These are phyloP conservation scores for Ageneiosus marmoratus DNA, from an alignment of 2,113 vertebrate genomes.

Conservation along the genomic window DNA sequence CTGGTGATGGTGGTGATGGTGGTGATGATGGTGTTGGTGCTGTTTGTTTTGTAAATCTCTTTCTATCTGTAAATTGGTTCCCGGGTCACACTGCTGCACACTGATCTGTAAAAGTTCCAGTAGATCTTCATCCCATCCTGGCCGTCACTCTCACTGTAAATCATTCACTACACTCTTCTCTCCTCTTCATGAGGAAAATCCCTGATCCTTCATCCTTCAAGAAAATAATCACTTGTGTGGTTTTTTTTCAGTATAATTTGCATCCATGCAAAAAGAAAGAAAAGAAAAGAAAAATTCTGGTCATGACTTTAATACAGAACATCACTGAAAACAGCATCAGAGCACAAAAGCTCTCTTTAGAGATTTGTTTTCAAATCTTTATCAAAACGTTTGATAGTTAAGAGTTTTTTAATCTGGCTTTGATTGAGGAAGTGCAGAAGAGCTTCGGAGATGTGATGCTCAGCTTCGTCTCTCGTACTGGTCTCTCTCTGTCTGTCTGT, in stretches of 20 bases:
- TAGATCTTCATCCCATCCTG: constrained; percentile 75
- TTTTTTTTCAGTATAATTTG: constrained; percentile 75
- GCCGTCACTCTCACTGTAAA: constrained; percentile 88
- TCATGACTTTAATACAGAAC: constrained; percentile 76
- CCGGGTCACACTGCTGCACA: constrained; percentile 38
- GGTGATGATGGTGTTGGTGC: too few species aligned
- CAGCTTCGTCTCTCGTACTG: background rate
- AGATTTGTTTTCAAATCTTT: constrained; percentile 32
- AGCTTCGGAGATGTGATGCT: background rate
- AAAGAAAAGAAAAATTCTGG: constrained; percentile 26
- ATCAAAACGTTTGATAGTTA: constrained; percentile 15
- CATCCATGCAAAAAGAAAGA: constrained; percentile 82
- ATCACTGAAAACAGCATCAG: constrained; percentile 76
- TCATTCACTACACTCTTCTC: constrained; percentile 90
- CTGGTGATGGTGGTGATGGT: too few species aligned
- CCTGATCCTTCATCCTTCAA: constrained; percentile 80
- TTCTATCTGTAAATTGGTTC: background rate
- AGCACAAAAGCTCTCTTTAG: constrained; percentile 63
- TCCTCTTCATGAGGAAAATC: constrained; percentile 83
- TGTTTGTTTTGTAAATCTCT: too few species aligned
- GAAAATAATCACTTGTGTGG: constrained; percentile 91
- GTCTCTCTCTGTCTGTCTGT: too few species aligned
- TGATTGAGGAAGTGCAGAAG: background rate
- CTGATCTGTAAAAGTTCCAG: constrained; percentile 85
- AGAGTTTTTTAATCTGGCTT: constrained; percentile 14